A percentile compares a stretch with the other conserved stretches of the same genome.
These are phyloP conservation scores for Ectemnius lituratus DNA, from an alignment of 2,888 invertebrate genomes.

Conservation along the genomic window DNA sequence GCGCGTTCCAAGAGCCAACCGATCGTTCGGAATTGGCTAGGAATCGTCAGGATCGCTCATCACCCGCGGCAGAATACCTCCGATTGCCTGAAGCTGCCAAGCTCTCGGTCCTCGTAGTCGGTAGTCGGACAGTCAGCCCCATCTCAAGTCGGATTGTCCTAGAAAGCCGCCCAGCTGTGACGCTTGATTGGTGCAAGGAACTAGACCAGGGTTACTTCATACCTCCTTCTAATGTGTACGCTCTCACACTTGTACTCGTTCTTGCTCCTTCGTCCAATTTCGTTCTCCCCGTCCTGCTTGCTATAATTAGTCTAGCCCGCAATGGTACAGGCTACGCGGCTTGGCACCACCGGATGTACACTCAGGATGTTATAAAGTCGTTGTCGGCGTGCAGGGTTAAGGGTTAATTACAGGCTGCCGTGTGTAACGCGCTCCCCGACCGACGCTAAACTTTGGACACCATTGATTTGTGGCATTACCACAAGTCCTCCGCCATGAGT, in stretches of 20 bases:
- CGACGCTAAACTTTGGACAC: conserved; percentile 71
- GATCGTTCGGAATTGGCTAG: conserved; percentile 49
- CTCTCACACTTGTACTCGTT: conserved; percentile 14
- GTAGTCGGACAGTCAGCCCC: conserved; percentile 28
- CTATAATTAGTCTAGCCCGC: conserved; percentile 53
- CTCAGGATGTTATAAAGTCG: conserved; percentile 65
- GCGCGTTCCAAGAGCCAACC: conserved; percentile 35
- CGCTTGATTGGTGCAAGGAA: conserved; percentile 44
- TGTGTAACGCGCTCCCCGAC: conserved; percentile 62
- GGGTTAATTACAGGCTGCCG: conserved; percentile 71
- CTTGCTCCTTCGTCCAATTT: neutral
- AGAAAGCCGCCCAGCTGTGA: conserved; percentile 37
- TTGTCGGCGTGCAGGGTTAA: conserved; percentile 61
- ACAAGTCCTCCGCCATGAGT: conserved; percentile 45
- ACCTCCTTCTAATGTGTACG: neutral
- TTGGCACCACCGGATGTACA: conserved; percentile 56
- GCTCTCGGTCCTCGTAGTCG: conserved; percentile 5
- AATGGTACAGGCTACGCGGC: conserved; percentile 23
- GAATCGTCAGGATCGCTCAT: conserved; percentile 41
- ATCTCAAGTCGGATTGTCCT: conserved; percentile 35
- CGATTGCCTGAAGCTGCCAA: conserved; percentile 42
- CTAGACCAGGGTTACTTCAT: neutral
- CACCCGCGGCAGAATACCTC: conserved; percentile 30
- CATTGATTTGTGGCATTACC: conserved; percentile 70
- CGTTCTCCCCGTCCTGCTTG: conserved; percentile 22